Conservation (phyloP, 2,888 invertebrate genomes). For the Trilocha varians region DNA sequence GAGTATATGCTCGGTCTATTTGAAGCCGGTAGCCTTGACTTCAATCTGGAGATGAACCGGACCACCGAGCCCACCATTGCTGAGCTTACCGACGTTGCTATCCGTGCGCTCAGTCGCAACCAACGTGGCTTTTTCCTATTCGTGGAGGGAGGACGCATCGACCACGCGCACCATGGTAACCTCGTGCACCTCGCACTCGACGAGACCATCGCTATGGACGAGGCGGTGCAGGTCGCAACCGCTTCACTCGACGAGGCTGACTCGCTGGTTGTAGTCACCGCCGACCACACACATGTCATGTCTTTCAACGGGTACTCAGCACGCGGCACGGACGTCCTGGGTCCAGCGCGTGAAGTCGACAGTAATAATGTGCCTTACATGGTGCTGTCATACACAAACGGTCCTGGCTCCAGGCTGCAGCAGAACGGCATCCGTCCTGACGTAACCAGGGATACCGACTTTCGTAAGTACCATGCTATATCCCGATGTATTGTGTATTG, state of each 20-base stretch:
- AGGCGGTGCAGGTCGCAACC: conserved; percentile 65
- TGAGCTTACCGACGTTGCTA: conserved; percentile 70
- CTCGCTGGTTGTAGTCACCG: conserved; percentile 82
- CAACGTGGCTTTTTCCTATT: conserved; percentile 81
- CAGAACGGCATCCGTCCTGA: conserved; percentile 67
- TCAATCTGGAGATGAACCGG: conserved; percentile 70
- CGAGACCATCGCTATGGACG: conserved; percentile 77
- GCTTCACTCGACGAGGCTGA: conserved; percentile 55
- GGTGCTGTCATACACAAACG: conserved; percentile 68
- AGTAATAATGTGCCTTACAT: conserved; percentile 68
- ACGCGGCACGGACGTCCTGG: conserved; percentile 53
- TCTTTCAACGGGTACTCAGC: conserved; percentile 77
- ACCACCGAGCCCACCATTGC: conserved; percentile 74
- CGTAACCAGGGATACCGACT: conserved; percentile 42
- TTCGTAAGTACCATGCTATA: conserved; percentile 27
- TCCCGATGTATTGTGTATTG: background rate
- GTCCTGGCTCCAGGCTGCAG: conserved; percentile 74
- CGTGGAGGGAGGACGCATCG: conserved; percentile 78
- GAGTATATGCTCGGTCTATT: conserved; percentile 77
- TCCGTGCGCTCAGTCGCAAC: conserved; percentile 76
- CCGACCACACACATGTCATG: conserved; percentile 84
- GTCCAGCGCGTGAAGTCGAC: conserved; percentile 41
- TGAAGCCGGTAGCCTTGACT: conserved; percentile 74
- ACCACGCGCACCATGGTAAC: conserved; percentile 77
- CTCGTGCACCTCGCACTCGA: conserved; percentile 73